A percentile compares a stretch with the other conserved stretches of the same genome.
phyloP scores from a whole-genome alignment of 2,888 invertebrate species.

The Heliconius hortense region DNA sequence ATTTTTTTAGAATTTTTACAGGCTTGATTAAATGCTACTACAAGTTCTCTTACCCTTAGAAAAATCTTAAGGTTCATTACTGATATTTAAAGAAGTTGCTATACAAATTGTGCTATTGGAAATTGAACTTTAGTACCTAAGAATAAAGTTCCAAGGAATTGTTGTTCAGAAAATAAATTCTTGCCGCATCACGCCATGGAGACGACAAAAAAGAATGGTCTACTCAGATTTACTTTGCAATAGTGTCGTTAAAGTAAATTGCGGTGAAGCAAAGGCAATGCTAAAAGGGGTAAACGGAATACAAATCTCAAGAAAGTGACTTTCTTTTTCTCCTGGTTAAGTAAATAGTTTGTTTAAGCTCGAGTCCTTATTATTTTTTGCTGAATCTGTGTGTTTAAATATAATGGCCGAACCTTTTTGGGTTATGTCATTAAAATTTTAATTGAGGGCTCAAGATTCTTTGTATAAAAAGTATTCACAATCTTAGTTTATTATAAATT shows the following conservation, averaged over 20 bases:
- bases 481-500: too few species aligned
- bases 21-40: conserved; percentile 68
- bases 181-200: conserved; percentile 44
- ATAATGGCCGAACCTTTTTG: not conserved
- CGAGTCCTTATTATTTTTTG: conserved; percentile 17
- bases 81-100: conserved; percentile 42
- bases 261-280: conserved; percentile 66
- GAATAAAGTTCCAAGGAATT: conserved; percentile 7
- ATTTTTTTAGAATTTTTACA: conserved; percentile 27
- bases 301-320: conserved; percentile 43
- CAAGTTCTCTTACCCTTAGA: conserved; percentile 60
- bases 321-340: conserved; percentile 37
- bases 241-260: conserved; percentile 71
- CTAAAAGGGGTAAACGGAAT: conserved; percentile 49
- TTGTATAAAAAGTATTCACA: not conserved
- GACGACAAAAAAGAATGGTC: conserved; percentile 61
- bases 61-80: conserved; percentile 71
- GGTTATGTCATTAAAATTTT: not conserved
- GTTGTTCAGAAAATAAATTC: conserved; percentile 20
- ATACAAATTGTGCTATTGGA: conserved; percentile 15
- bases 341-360: conserved; percentile 30
- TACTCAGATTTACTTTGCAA: conserved; percentile 64
- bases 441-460: not conserved
- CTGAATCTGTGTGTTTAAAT: not conserved
- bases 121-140: not conserved